phyloP scores from a whole-genome alignment of 2,113 vertebrate genomes.

The Isichthys henryi region DNA sequence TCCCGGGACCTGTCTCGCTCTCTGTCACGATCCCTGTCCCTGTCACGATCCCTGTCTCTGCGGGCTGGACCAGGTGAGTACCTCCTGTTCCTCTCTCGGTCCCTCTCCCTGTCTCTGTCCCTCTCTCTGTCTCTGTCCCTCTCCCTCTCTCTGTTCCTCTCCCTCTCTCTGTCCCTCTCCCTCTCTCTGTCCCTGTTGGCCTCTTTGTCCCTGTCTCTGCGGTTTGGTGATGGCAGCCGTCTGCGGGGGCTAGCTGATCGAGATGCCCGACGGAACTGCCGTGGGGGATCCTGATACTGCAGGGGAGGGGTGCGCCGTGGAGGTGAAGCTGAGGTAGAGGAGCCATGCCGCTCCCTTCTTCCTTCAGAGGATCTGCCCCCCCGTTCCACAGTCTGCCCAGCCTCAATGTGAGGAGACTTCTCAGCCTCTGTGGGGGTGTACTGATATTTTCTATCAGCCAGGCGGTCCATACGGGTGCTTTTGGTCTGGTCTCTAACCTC shows the following conservation, averaged over 20 bases:
- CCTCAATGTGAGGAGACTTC: slow-evolving; percentile 29
- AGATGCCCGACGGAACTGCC: background rate
- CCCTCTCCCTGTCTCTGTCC: slow-evolving; percentile 27
- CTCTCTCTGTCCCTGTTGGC: slow-evolving; percentile 17
- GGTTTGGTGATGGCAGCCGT: slow-evolving; percentile 30
- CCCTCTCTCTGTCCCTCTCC: background rate
- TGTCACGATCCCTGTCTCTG: slow-evolving; percentile 22
- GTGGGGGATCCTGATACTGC: slow-evolving; percentile 51
- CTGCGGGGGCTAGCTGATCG: slow-evolving; percentile 31
- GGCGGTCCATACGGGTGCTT: background rate
- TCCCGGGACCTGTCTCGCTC: slow-evolving; percentile 34
- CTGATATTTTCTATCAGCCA: slow-evolving; percentile 40
- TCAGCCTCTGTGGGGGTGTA: slow-evolving; percentile 45
- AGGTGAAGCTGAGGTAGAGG: slow-evolving; percentile 16
- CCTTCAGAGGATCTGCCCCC: background rate
- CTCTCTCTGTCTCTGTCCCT: slow-evolving; percentile 3
- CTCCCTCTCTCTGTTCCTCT: slow-evolving; percentile 21
- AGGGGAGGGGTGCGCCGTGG: slow-evolving; percentile 50
- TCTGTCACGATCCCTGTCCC: background rate
- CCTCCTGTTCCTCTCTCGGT: slow-evolving; percentile 21
- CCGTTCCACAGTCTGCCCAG: background rate
- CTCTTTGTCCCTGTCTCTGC: slow-evolving; percentile 25
- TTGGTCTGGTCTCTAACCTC: background rate
- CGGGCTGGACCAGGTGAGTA: too few relatives aligned
- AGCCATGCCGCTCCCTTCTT: slow-evolving; percentile 1